Conservation (phyloP, 2,888 invertebrate genomes). For the Dorcus hopei region DNA sequence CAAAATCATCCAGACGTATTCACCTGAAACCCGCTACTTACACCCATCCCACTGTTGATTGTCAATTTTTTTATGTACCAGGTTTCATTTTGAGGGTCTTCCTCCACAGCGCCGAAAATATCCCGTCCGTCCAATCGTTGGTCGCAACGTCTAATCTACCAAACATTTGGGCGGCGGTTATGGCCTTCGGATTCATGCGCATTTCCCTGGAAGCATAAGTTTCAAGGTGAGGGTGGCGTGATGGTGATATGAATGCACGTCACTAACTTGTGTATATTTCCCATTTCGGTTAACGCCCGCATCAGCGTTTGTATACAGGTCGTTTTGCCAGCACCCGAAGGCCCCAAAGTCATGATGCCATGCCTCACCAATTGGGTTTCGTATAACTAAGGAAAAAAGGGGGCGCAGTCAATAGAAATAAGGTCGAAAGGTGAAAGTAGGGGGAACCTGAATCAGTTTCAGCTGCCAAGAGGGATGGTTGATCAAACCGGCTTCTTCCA, state of each 20-base stretch:
- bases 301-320: conserved; percentile 87
- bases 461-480: conserved; percentile 94
- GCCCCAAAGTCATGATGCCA: conserved; percentile 94
- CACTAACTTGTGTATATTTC: conserved; percentile 72
- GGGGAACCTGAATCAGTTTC: conserved; percentile 80
- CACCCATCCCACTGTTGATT: background rate
- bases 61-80: conserved; percentile 43
- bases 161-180: conserved; percentile 97
- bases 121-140: conserved; percentile 98
- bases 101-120: conserved; percentile 94
- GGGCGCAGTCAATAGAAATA: background rate
- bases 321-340: conserved; percentile 93
- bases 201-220: conserved; percentile 63
- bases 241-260: background rate
- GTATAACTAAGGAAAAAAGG: conserved; percentile 64
- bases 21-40: conserved; percentile 51
- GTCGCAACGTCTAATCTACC: conserved; percentile 94
- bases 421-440: no score
- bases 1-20: conserved; percentile 89
- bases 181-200: conserved; percentile 98
- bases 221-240: background rate
- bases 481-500: conserved; percentile 75
- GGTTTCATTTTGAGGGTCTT: conserved; percentile 87
- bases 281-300: conserved; percentile 84
- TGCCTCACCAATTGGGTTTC: conserved; percentile 94